Conservation (phyloP, 2,888 invertebrate species). For the Tetragnatha montana region DNA sequence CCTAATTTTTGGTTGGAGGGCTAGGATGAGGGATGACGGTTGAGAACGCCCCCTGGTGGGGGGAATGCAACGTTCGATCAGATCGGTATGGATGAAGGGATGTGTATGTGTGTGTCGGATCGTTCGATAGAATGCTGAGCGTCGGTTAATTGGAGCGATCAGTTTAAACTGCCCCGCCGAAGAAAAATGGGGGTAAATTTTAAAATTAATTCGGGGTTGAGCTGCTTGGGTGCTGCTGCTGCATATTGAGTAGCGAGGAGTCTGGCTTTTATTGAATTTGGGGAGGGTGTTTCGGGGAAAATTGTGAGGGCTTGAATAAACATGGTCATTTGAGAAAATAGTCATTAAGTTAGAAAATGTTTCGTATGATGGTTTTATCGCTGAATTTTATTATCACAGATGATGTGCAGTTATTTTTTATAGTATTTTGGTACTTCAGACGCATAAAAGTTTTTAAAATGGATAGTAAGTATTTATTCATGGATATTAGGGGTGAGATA, state of each 20-base stretch:
- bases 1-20: slow-evolving; percentile 70
- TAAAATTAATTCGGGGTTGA: slow-evolving; percentile 8
- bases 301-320: too few relatives aligned
- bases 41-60: slow-evolving; percentile 55
- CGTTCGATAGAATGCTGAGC: background rate
- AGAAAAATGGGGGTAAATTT: slow-evolving; percentile 28
- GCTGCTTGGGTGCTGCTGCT: background rate
- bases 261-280: background rate
- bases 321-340: too few relatives aligned
- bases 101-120: slow-evolving; percentile 1
- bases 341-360: too few relatives aligned
- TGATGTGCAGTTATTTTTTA: too few relatives aligned
- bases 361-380: too few relatives aligned
- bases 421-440: too few relatives aligned
- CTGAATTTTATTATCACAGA: too few relatives aligned
- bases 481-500: too few relatives aligned
- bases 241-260: background rate
- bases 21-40: slow-evolving; percentile 59
- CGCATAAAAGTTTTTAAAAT: too few relatives aligned
- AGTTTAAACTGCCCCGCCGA: slow-evolving; percentile 5
- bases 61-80: slow-evolving; percentile 49
- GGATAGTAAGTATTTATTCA: too few relatives aligned
- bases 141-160: slow-evolving; percentile 50
- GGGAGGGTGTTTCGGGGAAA: too few relatives aligned
- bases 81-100: slow-evolving; percentile 11